A percentile compares a stretch with the other conserved stretches of the same genome.
phyloP scores from a whole-genome alignment of 2,797 vertebrate species.

The Cebuella pygmaea region DNA sequence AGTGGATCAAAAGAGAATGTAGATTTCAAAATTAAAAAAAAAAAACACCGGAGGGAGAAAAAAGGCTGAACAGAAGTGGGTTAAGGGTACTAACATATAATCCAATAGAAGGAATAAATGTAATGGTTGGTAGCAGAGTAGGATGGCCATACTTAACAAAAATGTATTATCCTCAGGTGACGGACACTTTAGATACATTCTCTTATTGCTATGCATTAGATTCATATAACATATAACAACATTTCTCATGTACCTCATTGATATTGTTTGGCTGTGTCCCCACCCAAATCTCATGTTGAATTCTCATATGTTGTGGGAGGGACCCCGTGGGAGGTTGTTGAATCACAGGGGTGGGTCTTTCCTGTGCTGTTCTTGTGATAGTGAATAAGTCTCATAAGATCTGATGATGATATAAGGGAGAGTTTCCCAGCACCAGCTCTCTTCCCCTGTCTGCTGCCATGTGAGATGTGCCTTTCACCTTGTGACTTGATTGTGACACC shows the following conservation, averaged over 20 bases:
- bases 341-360: neutral
- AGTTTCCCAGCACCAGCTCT: neutral
- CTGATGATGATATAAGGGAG: neutral
- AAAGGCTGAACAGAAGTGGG: neutral
- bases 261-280: neutral
- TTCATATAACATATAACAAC: neutral
- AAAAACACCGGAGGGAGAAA: neutral
- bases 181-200: neutral
- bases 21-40: neutral
- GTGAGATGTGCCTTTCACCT: neutral
- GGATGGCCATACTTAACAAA: neutral
- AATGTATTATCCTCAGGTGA: neutral
- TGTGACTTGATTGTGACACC: neutral
- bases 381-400: neutral
- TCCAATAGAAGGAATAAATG: neutral
- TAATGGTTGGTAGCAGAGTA: neutral
- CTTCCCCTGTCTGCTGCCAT: neutral
- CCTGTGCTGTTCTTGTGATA: neutral
- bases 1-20: neutral
- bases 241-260: neutral
- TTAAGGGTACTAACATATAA: neutral
- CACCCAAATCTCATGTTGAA: neutral
- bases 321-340: neutral
- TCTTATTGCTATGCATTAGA: neutral
- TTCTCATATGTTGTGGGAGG: neutral